Percentiles rank a stretch among this genome's conserved stretches.
These are phyloP conservation scores for Anoplius nigerrimus DNA, from an alignment of 2,888 invertebrate genomes.

Conservation along the genomic window DNA sequence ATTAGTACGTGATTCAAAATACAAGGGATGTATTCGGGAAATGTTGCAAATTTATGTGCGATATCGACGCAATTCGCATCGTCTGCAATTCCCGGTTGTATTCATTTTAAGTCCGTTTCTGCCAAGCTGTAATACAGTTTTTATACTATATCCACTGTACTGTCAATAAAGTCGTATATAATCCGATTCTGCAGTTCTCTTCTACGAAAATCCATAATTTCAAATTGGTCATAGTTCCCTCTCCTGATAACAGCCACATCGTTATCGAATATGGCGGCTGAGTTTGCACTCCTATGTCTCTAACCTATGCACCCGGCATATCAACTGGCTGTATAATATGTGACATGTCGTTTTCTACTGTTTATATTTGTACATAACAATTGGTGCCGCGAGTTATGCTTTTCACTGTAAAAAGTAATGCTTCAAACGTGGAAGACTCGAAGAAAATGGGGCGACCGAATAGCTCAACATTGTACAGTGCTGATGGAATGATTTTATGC, in stretches of 20 bases:
- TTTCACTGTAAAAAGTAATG: neutral
- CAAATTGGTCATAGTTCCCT: too few relatives aligned
- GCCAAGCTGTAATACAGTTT: slow-evolving; percentile 17
- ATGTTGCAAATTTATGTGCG: neutral
- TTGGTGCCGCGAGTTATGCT: neutral
- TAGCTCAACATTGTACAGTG: slow-evolving; percentile 10
- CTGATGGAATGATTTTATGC: slow-evolving; percentile 51
- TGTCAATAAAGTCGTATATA: slow-evolving; percentile 61
- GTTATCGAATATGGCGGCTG: too few relatives aligned
- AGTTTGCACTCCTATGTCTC: too few relatives aligned
- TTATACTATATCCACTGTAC: slow-evolving; percentile 60
- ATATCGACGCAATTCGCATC: neutral
- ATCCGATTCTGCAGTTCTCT: slow-evolving; percentile 26
- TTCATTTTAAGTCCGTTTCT: neutral
- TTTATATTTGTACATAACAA: too few relatives aligned
- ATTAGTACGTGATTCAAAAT: neutral
- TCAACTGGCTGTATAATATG: too few relatives aligned
- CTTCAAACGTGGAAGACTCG: neutral
- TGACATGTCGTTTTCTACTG: too few relatives aligned
- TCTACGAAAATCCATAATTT: too few relatives aligned
- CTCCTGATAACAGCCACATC: too few relatives aligned
- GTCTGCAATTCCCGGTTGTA: neutral
- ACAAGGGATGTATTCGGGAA: neutral
- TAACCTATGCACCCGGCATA: too few relatives aligned
- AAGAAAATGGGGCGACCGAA: neutral